phyloP scores from a whole-genome alignment of 2,888 invertebrate genomes.

The Kuschelorhynchus macadamiae region DNA sequence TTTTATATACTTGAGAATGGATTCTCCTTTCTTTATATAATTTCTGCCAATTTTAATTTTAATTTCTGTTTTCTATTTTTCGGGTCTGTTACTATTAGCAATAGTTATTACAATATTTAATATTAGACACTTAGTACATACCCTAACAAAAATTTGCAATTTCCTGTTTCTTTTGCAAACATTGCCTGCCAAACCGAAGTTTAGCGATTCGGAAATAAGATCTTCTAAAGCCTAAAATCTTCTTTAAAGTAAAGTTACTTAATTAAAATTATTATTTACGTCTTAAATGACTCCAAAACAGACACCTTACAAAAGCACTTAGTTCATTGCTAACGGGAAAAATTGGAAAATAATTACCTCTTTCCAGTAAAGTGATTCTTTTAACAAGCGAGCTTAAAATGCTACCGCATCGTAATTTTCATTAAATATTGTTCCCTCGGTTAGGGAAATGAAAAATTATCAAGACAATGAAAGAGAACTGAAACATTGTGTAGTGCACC shows the following conservation, averaged over 20 bases:
- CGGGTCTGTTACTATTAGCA: no score
- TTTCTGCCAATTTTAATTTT: no score
- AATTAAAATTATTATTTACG: conserved; percentile 40
- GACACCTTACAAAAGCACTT: conserved; percentile 45
- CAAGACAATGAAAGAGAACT: conserved; percentile 64
- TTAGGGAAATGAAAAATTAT: conserved; percentile 67
- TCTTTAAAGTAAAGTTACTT: conserved; percentile 33
- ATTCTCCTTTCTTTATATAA: no score
- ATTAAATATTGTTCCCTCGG: conserved; percentile 64
- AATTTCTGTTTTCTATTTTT: no score
- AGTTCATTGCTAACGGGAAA: conserved; percentile 43
- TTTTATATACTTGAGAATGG: no score
- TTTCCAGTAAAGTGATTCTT: conserved; percentile 60
- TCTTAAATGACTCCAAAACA: conserved; percentile 36
- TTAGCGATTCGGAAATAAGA: background rate
- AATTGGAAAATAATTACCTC: conserved; percentile 64
- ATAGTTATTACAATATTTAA: no score
- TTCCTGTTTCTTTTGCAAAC: no score
- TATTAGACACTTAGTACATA: no score
- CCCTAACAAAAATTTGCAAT: no score
- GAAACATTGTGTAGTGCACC: conserved; percentile 67
- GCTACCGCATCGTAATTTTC: conserved; percentile 66
- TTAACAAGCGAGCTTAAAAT: conserved; percentile 56
- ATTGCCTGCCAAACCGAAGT: no score
- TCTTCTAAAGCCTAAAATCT: conserved; percentile 5